Conservation (phyloP, 1,140 invertebrate species). For the Dufourea novaeangliae region DNA sequence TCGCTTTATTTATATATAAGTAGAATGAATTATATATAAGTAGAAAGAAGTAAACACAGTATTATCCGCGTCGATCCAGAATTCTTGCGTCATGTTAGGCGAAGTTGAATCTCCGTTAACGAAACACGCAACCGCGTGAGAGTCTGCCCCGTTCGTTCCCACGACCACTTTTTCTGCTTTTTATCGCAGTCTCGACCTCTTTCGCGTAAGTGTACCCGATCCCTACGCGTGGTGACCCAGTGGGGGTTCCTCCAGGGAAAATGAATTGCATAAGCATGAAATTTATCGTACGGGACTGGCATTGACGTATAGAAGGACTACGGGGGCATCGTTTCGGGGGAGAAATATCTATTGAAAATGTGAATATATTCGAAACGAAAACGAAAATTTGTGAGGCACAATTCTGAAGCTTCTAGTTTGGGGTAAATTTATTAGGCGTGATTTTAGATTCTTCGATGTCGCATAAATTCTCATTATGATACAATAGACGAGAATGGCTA, state of each 20-base stretch:
- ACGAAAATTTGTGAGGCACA: too few species aligned
- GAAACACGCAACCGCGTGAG: background rate
- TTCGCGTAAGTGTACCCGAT: background rate
- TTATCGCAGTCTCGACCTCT: slow-evolving; percentile 1
- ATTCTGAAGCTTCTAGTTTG: too few species aligned
- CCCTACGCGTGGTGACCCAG: slow-evolving; percentile 7
- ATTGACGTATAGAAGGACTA: slow-evolving; percentile 33
- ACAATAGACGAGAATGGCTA: too few species aligned
- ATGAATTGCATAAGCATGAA: slow-evolving; percentile 52
- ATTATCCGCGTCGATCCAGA: background rate
- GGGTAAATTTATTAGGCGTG: too few species aligned
- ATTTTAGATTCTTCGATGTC: too few species aligned
- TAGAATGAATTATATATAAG: background rate
- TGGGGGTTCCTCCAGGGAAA: slow-evolving; percentile 1
- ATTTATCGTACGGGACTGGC: slow-evolving; percentile 48
- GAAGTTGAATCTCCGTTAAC: background rate
- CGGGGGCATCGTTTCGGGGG: slow-evolving; percentile 33
- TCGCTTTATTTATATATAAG: background rate
- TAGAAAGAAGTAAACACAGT: background rate
- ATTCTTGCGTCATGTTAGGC: background rate
- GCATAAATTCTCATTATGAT: too few species aligned
- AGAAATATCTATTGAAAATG: background rate
- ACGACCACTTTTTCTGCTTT: background rate
- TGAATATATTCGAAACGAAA: background rate
- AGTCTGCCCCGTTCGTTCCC: background rate